These are phyloP conservation scores for Lepidostoma basale DNA, from an alignment of 1,140 invertebrate genomes.

Conservation along the genomic window DNA sequence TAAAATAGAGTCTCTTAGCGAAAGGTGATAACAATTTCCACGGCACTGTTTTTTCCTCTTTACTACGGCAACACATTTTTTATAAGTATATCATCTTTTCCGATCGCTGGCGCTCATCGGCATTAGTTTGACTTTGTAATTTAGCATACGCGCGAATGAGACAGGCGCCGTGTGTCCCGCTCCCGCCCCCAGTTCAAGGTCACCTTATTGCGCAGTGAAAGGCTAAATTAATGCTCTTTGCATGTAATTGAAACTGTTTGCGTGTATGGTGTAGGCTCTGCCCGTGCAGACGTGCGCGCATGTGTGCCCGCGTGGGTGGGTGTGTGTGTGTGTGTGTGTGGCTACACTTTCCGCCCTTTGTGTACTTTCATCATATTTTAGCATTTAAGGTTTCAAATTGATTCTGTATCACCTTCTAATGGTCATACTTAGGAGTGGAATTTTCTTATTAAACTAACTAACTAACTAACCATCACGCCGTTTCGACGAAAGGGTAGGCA, in stretches of 20 bases:
- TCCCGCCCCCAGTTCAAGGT: constrained; percentile 31
- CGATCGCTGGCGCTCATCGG: neutral
- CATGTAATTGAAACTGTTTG: constrained; percentile 24
- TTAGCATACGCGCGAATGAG: constrained; percentile 13
- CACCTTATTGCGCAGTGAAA: constrained; percentile 31
- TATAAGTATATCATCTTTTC: neutral
- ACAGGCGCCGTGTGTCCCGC: neutral
- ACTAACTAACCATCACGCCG: too few relatives aligned
- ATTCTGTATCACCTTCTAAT: neutral
- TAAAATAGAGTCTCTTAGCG: neutral
- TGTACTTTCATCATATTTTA: neutral
- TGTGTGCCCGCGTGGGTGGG: neutral
- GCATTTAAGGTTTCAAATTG: neutral
- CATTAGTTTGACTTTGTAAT: neutral
- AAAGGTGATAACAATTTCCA: neutral
- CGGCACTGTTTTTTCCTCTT: neutral
- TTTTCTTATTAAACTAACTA: too few relatives aligned
- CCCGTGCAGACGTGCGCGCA: too few relatives aligned
- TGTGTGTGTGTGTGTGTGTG: neutral
- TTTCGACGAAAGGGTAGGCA: too few relatives aligned
- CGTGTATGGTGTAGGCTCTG: neutral
- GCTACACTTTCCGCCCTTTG: neutral
- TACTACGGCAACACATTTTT: neutral
- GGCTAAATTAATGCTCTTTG: constrained; percentile 27
- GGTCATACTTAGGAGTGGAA: too few relatives aligned